Conservation (phyloP, 1,140 invertebrate genomes). For the Chironomus striatipennis region DNA sequence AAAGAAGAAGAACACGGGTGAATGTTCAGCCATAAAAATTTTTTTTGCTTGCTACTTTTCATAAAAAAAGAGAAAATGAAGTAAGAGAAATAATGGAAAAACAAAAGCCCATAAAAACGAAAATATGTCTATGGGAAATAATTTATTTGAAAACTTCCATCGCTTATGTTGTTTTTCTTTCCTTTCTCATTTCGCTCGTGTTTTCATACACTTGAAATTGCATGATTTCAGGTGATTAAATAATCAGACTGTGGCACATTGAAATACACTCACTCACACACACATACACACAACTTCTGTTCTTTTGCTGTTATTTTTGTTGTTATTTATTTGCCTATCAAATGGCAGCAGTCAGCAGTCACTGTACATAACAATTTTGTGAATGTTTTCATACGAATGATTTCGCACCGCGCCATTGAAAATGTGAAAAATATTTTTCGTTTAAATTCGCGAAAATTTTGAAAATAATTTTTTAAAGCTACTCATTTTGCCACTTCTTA, state of each 20-base stretch:
- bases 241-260: constrained; percentile 6
- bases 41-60: neutral
- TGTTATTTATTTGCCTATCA: no score
- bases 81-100: constrained; percentile 1
- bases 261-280: neutral
- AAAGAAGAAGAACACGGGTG: neutral
- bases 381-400: neutral
- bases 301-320: no score
- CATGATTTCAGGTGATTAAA: constrained; percentile 13
- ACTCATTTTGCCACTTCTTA: no score
- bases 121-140: constrained; percentile 14
- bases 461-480: no score
- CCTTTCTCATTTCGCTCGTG: neutral
- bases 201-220: neutral
- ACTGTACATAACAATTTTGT: neutral
- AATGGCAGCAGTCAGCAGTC: no score
- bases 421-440: no score
- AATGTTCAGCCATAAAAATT: neutral
- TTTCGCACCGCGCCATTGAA: neutral
- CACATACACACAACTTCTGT: neutral
- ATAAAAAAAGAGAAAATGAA: neutral
- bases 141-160: neutral
- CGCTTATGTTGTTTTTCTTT: neutral
- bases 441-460: no score
- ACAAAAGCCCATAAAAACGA: constrained; percentile 12